These are phyloP conservation scores for Idaea straminata DNA, from an alignment of 2,888 invertebrate genomes.

Conservation along the genomic window DNA sequence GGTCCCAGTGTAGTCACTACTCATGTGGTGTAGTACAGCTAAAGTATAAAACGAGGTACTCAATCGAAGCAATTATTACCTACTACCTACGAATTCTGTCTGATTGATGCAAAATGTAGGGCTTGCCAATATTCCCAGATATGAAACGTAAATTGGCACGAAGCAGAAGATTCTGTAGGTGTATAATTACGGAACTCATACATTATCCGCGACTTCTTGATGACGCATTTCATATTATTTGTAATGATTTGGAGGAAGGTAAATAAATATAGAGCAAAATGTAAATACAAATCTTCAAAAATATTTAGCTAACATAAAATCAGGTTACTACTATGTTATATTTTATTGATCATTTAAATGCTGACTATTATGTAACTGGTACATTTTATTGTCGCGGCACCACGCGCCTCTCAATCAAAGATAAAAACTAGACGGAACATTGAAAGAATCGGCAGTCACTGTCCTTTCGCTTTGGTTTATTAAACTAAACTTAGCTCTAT, in stretches of 20 bases:
- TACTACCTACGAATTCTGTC: neutral
- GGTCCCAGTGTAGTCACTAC: no score
- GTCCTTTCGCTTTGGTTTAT: no score
- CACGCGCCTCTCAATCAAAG: no score
- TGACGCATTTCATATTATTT: neutral
- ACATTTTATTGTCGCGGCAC: no score
- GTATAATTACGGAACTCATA: neutral
- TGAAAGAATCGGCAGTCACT: no score
- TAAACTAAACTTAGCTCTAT: no score
- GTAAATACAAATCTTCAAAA: neutral
- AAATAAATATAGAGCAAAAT: neutral
- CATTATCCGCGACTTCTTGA: neutral
- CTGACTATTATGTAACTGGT: no score
- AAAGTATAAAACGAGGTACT: no score
- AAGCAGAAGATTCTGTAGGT: neutral
- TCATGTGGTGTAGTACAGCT: no score
- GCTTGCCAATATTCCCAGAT: neutral
- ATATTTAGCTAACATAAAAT: neutral
- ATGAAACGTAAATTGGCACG: neutral
- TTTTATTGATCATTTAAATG: neutral
- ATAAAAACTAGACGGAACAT: no score
- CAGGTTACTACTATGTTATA: neutral
- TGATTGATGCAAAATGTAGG: neutral
- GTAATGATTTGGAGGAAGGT: neutral
- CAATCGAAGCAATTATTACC: no score